A percentile compares a stretch with the other conserved stretches of the same genome.
Evolutionary conservation across 2,113 vertebrate species (phyloP).

Genomic region (Nycticorax nycticorax): DNA sequence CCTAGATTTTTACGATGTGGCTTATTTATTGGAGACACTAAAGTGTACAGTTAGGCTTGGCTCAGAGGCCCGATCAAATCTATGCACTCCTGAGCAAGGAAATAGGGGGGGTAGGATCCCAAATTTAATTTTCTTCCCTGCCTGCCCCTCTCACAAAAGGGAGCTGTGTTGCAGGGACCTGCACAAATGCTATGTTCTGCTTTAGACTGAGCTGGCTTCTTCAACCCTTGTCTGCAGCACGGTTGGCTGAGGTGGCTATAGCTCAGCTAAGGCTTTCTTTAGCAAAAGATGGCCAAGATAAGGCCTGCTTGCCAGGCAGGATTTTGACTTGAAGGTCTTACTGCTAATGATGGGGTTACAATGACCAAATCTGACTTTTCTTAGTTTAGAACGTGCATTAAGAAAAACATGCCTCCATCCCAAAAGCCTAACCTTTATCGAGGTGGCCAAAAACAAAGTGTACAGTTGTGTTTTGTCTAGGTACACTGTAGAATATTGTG

Average conservation of each 20-base stretch:
- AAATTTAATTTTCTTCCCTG: neutral
- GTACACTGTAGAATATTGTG: constrained; percentile 92
- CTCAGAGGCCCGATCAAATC: constrained; percentile 40
- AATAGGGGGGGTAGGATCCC: neutral
- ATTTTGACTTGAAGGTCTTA: constrained; percentile 13
- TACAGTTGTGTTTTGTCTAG: constrained; percentile 78
- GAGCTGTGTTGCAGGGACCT: neutral
- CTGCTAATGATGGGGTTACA: neutral
- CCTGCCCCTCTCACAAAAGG: neutral
- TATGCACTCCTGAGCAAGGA: constrained; percentile 13
- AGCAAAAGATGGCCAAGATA: neutral
- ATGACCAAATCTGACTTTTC: neutral
- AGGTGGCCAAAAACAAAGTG: constrained; percentile 64
- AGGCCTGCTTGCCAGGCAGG: neutral
- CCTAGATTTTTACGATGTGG: constrained; percentile 63
- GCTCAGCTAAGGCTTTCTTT: neutral
- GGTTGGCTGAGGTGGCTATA: neutral
- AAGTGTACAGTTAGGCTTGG: constrained; percentile 76
- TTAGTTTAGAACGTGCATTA: constrained; percentile 3
- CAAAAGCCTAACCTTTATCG: constrained; percentile 15
- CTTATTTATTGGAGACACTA: constrained; percentile 85
- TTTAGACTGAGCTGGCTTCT: constrained; percentile 7
- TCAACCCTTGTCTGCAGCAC: neutral
- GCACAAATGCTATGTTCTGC: constrained; percentile 20
- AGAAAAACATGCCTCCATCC: neutral